Conservation (phyloP, 64 coral and sea anemone species). For the Actinia tenebrosa region DNA sequence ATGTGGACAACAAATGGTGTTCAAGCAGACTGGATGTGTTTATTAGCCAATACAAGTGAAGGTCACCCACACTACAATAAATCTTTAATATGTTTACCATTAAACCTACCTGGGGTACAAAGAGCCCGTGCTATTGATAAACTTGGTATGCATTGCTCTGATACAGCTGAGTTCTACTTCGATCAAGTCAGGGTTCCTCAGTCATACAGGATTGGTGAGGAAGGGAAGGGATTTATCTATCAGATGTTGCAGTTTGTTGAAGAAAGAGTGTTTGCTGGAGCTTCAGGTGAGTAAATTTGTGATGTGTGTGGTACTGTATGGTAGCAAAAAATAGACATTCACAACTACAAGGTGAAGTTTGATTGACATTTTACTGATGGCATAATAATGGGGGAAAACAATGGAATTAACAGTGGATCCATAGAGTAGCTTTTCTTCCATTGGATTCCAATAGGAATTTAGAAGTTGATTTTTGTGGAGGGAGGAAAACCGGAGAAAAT, state of each 20-base stretch:
- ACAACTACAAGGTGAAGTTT: no score
- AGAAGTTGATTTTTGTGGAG: no score
- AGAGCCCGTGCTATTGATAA: constrained; percentile 75
- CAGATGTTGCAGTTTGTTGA: constrained; percentile 99
- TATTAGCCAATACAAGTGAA: constrained; percentile 89
- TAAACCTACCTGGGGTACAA: constrained; percentile 74
- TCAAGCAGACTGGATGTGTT: constrained; percentile 99
- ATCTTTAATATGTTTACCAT: constrained; percentile 85
- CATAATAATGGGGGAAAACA: no score
- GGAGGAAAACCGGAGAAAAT: no score
- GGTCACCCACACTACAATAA: constrained; percentile 82
- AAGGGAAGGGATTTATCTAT: constrained; percentile 90
- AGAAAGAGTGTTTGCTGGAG: constrained; percentile 93
- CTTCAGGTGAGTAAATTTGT: constrained; percentile 43
- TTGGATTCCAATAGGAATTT: no score
- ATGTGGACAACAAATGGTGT: constrained; percentile 97
- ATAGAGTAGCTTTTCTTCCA: no score
- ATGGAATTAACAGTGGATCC: no score
- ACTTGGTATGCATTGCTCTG: constrained; percentile 96
- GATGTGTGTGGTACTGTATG: no score
- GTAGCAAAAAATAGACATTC: no score
- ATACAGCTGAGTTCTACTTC: constrained; percentile 97
- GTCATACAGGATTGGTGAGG: constrained; percentile 82
- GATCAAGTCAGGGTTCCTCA: constrained; percentile 92
- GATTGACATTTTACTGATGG: no score